Conservation (phyloP, 1,140 invertebrate genomes). For the Cyclina sinensis region DNA sequence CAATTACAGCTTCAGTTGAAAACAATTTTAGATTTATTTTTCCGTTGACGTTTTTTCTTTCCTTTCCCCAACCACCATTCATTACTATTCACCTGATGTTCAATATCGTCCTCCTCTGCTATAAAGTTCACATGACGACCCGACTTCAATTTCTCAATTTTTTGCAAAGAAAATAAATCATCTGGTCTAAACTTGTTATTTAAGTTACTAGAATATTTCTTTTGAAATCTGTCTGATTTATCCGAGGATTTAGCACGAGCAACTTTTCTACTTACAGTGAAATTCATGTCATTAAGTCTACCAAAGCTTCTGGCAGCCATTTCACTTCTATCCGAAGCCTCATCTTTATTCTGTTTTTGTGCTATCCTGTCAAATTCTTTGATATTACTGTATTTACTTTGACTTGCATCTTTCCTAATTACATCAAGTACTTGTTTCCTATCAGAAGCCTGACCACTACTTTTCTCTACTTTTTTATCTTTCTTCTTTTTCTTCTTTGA, state of each 20-base stretch:
- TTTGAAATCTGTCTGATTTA: neutral
- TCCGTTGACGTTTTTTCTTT: neutral
- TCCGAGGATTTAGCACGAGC: neutral
- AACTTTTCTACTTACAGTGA: neutral
- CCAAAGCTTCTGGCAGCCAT: neutral
- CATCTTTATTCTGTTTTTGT: neutral
- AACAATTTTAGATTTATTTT: neutral
- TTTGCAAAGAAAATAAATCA: constrained; percentile 15
- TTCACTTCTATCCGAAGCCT: no score
- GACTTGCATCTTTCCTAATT: neutral
- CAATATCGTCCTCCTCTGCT: neutral
- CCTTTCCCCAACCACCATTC: neutral
- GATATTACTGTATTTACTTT: neutral
- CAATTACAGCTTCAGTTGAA: neutral
- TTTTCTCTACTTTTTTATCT: neutral
- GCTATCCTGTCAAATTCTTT: neutral
- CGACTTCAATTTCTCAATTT: neutral
- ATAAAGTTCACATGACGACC: neutral
- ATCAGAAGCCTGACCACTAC: neutral
- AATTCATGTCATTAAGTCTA: neutral
- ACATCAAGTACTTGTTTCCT: neutral
- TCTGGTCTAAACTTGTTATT: neutral
- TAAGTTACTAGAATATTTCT: neutral
- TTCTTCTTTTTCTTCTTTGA: constrained; percentile 12
- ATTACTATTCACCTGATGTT: constrained; percentile 22